Evolutionary conservation across 2,888 invertebrate species (phyloP).

Genomic region (Troides helena): DNA sequence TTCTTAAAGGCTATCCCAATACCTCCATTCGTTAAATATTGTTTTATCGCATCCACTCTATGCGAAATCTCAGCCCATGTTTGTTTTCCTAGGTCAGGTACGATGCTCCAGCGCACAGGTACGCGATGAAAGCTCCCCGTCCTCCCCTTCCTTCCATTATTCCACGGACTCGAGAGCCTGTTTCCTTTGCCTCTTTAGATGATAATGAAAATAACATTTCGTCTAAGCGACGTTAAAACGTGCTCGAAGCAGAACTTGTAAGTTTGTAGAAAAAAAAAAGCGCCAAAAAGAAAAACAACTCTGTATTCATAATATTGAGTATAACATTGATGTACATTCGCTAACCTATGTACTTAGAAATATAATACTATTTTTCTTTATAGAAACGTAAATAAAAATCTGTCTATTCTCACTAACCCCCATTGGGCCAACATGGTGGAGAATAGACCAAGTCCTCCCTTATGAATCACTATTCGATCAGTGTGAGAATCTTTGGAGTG

Average conservation of each 20-base stretch:
- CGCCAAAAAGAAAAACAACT: constrained; percentile 4
- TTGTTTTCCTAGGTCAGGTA: constrained; percentile 80
- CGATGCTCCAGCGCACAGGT: constrained; percentile 68
- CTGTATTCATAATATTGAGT: constrained; percentile 7
- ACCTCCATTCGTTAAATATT: not conserved
- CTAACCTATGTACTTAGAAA: no score
- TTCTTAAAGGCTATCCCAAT: not conserved
- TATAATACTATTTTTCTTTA: no score
- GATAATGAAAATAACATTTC: constrained; percentile 67
- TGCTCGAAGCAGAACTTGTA: constrained; percentile 32
- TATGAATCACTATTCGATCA: no score
- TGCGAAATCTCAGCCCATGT: constrained; percentile 44
- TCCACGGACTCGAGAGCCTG: constrained; percentile 50
- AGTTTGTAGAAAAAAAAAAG: not conserved
- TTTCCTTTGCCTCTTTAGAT: constrained; percentile 65
- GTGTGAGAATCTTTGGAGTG: no score
- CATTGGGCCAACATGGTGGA: no score
- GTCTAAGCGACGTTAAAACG: constrained; percentile 48
- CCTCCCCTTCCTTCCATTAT: constrained; percentile 27
- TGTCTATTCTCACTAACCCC: no score
- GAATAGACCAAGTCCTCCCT: no score
- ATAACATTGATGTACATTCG: not conserved
- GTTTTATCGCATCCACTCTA: constrained; percentile 48
- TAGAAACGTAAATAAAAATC: no score
- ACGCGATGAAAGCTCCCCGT: constrained; percentile 42